These are phyloP conservation scores for Heliothis virescens DNA, from an alignment of 1,140 invertebrate genomes.

Conservation along the genomic window DNA sequence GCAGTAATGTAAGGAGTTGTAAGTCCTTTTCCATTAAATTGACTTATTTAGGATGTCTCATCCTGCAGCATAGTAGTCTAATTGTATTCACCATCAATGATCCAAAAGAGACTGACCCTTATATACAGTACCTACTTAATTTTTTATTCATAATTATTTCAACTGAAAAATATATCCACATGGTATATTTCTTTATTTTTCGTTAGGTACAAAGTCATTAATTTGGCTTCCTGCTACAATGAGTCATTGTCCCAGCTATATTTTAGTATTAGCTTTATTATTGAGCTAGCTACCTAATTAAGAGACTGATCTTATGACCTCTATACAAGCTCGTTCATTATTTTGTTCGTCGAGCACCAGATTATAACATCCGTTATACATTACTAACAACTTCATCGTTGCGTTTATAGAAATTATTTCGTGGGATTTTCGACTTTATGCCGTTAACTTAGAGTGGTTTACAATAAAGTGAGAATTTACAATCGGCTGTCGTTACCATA, in stretches of 20 bases:
- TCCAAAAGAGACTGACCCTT: too few relatives aligned
- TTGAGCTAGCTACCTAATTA: constrained; percentile 45
- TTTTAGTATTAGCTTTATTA: constrained; percentile 31
- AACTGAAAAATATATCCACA: not conserved
- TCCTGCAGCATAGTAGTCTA: too few relatives aligned
- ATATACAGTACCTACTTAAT: too few relatives aligned
- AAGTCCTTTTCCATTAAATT: too few relatives aligned
- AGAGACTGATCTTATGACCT: constrained; percentile 53
- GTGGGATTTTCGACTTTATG: constrained; percentile 19
- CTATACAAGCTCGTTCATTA: constrained; percentile 63
- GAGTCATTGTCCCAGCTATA: not conserved
- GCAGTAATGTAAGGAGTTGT: too few relatives aligned
- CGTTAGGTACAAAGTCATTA: not conserved
- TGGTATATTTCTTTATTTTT: not conserved
- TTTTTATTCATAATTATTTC: too few relatives aligned
- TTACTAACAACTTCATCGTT: constrained; percentile 50
- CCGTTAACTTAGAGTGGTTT: not conserved
- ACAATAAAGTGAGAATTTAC: constrained; percentile 2
- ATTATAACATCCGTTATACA: constrained; percentile 79
- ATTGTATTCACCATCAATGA: too few relatives aligned
- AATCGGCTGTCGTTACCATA: constrained; percentile 25
- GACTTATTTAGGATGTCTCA: too few relatives aligned
- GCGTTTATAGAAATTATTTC: constrained; percentile 38
- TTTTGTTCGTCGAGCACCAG: constrained; percentile 64
- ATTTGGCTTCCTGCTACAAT: not conserved